phyloP scores from a whole-genome alignment of 2,113 vertebrate genomes.

The Pterocles gutturalis region DNA sequence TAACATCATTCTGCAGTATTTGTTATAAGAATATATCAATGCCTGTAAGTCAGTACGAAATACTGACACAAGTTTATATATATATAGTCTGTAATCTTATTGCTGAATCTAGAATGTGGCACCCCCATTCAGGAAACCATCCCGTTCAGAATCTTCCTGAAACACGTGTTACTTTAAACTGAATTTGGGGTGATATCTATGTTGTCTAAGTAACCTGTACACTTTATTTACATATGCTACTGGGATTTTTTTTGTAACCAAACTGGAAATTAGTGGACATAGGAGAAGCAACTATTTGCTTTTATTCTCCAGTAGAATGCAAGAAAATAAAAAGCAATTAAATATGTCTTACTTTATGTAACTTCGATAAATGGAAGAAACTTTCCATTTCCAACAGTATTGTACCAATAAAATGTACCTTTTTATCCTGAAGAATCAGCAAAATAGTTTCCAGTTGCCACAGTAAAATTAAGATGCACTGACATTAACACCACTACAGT shows the following conservation, averaged over 20 bases:
- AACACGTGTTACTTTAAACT: neutral
- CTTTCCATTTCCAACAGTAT: conserved; percentile 3
- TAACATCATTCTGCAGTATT: conserved; percentile 13
- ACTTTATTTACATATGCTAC: neutral
- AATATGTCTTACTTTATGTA: neutral
- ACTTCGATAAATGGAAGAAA: neutral
- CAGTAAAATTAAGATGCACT: neutral
- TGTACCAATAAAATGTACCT: conserved; percentile 32
- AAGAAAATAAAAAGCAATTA: conserved; percentile 43
- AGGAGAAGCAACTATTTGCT: neutral
- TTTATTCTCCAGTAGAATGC: neutral
- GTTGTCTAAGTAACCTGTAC: neutral
- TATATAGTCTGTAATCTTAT: too few species aligned
- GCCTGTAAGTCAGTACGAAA: neutral
- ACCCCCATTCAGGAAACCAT: neutral
- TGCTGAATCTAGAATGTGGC: too few species aligned
- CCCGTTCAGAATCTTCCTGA: neutral
- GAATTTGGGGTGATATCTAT: neutral
- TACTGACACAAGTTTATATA: neutral
- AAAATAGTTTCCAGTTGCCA: conserved; percentile 41
- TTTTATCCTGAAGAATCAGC: neutral
- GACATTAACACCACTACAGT: neutral
- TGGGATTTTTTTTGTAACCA: neutral
- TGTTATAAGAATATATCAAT: neutral
- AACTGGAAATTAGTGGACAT: neutral